Conservation (phyloP, 2,113 vertebrate species). For the Chlamydotis undulata region DNA sequence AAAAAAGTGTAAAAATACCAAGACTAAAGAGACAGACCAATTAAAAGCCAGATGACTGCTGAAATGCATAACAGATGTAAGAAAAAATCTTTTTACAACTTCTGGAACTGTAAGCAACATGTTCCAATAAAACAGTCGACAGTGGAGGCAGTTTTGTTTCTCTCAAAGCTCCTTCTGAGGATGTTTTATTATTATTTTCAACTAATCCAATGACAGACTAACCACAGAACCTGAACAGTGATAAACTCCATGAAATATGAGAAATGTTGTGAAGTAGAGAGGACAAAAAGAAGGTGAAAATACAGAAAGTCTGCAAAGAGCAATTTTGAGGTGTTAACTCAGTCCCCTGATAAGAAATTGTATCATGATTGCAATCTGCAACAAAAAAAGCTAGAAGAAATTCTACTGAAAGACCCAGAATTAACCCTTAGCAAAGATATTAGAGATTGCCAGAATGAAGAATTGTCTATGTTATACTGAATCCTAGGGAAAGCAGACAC, state of each 20-base stretch:
- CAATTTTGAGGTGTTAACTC: background rate
- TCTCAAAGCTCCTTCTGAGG: background rate
- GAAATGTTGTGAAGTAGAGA: background rate
- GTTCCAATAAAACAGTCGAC: background rate
- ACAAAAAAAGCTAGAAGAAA: background rate
- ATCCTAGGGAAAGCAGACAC: background rate
- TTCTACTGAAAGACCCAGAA: background rate
- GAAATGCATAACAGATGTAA: background rate
- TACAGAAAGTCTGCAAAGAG: background rate
- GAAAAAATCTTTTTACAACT: background rate
- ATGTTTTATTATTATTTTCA: background rate
- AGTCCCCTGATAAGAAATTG: background rate
- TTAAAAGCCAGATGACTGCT: background rate
- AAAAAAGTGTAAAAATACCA: background rate
- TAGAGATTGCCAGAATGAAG: background rate
- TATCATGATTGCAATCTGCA: background rate
- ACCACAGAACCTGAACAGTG: background rate
- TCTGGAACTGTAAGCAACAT: background rate
- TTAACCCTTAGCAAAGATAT: background rate
- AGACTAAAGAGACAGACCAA: background rate
- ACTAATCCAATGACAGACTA: background rate
- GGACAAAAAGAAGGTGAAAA: background rate
- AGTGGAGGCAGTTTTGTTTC: background rate
- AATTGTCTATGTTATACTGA: background rate
- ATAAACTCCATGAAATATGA: background rate